These are phyloP conservation scores for Microcebus lehilahytsara DNA, from an alignment of 2,113 vertebrate species.

Conservation along the genomic window DNA sequence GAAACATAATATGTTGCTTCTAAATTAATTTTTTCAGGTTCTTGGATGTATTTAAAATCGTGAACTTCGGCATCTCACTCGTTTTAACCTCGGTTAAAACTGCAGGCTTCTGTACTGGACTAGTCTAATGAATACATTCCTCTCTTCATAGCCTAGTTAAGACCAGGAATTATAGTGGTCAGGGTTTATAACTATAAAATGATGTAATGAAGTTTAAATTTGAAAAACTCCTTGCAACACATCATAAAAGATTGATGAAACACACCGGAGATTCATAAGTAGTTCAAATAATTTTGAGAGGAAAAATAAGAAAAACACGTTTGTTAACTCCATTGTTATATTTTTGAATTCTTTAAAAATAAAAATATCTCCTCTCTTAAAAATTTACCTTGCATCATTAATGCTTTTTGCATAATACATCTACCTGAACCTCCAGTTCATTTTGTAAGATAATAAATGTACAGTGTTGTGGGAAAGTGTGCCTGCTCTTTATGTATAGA, in stretches of 20 bases:
- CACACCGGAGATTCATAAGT: constrained; percentile 78
- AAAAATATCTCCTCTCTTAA: constrained; percentile 63
- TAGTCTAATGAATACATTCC: constrained; percentile 58
- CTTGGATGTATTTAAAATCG: not conserved
- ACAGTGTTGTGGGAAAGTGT: constrained; percentile 52
- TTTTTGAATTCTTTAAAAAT: constrained; percentile 69
- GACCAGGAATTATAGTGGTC: constrained; percentile 62
- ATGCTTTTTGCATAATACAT: not conserved
- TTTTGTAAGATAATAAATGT: not conserved
- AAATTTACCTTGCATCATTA: constrained; percentile 33
- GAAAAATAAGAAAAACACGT: constrained; percentile 69
- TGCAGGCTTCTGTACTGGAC: not conserved
- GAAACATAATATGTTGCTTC: constrained; percentile 51
- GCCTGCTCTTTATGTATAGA: constrained; percentile 41
- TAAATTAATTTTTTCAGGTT: constrained; percentile 72
- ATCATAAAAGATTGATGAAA: constrained; percentile 82
- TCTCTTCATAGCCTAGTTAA: constrained; percentile 53
- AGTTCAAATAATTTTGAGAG: constrained; percentile 70
- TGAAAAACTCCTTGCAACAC: constrained; percentile 75
- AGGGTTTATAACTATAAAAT: constrained; percentile 74
- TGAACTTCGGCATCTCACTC: constrained; percentile 43
- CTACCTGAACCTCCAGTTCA: not conserved
- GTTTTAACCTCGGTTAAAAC: constrained; percentile 45
- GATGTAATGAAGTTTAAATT: constrained; percentile 77
- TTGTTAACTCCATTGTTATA: constrained; percentile 63